Evolutionary conservation across 2,797 vertebrate species (phyloP).

Genomic region (Loris lydekkerianus): DNA sequence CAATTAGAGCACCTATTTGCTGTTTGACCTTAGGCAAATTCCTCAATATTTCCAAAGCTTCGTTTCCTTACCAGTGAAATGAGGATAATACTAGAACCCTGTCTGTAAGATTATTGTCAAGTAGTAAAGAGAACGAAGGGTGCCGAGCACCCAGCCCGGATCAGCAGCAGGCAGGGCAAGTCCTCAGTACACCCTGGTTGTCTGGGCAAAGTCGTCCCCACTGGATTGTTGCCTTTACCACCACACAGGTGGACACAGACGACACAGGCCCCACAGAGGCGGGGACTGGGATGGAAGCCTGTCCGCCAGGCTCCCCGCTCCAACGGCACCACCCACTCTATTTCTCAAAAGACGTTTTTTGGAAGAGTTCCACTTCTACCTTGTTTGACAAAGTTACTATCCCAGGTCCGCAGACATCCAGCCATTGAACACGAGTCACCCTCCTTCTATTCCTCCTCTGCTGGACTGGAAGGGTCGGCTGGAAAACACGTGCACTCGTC

Average conservation of each 20-base stretch:
- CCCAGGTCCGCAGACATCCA: conserved; percentile 10
- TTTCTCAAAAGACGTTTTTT: conserved; percentile 1
- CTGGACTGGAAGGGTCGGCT: not conserved
- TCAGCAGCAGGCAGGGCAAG: not conserved
- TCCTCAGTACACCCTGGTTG: not conserved
- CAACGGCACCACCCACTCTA: not conserved
- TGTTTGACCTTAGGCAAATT: not conserved
- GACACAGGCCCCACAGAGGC: not conserved
- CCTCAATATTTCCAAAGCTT: conserved; percentile 22
- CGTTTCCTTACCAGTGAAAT: conserved; percentile 1
- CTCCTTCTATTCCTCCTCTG: not conserved
- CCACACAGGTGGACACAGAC: not conserved
- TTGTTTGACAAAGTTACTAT: conserved; percentile 1
- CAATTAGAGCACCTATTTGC: not conserved
- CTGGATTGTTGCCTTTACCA: not conserved
- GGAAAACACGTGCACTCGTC: not conserved
- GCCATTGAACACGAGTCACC: not conserved
- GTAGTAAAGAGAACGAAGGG: not conserved
- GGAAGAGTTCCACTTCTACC: not conserved
- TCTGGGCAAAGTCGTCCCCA: not conserved
- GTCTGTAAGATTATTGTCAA: not conserved
- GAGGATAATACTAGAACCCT: not conserved
- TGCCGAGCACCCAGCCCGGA: not conserved
- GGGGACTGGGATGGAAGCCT: not conserved
- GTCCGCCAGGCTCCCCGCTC: not conserved